These are phyloP conservation scores for Drosophila aldrichi DNA, from an alignment of 2,888 invertebrate species.

Conservation along the genomic window DNA sequence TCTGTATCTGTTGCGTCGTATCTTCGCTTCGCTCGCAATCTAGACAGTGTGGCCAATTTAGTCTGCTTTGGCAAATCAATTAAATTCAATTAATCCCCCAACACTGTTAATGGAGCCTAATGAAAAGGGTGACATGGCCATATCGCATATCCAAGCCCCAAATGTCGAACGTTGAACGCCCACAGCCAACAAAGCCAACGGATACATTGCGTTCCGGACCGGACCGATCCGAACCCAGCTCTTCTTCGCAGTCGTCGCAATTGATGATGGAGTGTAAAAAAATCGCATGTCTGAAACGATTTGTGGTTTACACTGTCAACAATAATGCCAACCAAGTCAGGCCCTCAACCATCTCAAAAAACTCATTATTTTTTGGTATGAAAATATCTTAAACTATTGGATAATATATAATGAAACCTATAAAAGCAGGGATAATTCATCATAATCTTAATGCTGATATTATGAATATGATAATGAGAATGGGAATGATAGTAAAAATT, in stretches of 20 bases:
- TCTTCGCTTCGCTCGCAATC: conserved; percentile 76
- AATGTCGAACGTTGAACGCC: conserved; percentile 33
- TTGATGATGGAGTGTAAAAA: conserved; percentile 64
- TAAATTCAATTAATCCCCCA: conserved; percentile 86
- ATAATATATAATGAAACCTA: not conserved
- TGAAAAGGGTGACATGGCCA: conserved; percentile 84
- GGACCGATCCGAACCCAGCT: conserved; percentile 11
- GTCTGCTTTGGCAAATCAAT: conserved; percentile 86
- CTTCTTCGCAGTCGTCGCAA: conserved; percentile 25
- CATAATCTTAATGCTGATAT: not conserved
- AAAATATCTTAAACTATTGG: not conserved
- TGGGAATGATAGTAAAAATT: not conserved
- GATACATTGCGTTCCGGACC: conserved; percentile 77
- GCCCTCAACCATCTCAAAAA: too few species aligned
- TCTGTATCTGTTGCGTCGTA: conserved; percentile 40
- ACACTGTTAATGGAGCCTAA: conserved; percentile 85
- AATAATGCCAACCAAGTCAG: conserved; percentile 7
- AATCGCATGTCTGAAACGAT: conserved; percentile 79
- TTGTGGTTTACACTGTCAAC: conserved; percentile 57
- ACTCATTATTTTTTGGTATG: too few species aligned
- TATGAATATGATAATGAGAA: not conserved
- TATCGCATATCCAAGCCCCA: conserved; percentile 51
- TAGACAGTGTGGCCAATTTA: conserved; percentile 85
- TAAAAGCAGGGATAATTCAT: too few species aligned
- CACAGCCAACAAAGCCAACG: conserved; percentile 51